A percentile compares a stretch with the other conserved stretches of the same genome.
These are phyloP conservation scores for Apis florea DNA, from an alignment of 1,140 invertebrate species.

Conservation along the genomic window DNA sequence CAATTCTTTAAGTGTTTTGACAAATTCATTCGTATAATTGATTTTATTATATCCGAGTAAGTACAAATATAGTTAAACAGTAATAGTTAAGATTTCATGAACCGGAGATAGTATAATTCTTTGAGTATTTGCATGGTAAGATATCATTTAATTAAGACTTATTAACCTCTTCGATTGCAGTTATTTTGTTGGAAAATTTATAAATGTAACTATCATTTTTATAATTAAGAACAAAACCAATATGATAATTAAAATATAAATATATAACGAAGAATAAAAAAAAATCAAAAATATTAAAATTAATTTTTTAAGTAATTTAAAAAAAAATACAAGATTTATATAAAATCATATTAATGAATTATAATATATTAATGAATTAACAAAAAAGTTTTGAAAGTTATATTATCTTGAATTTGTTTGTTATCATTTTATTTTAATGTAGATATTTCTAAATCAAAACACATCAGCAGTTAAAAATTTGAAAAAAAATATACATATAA, in stretches of 20 bases:
- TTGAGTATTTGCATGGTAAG: background rate
- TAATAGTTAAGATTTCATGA: background rate
- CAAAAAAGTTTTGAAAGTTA: background rate
- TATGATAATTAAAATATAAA: background rate
- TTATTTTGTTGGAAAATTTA: background rate
- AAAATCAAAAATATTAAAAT: too few species aligned
- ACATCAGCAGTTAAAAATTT: too few species aligned
- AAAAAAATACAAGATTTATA: too few species aligned
- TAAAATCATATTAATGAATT: too few species aligned
- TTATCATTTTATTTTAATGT: background rate
- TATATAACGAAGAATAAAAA: background rate
- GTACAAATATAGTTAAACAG: background rate
- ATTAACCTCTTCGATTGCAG: background rate
- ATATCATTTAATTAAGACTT: conserved; percentile 14
- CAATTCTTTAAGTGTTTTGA: too few species aligned
- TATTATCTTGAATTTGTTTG: background rate
- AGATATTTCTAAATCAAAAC: too few species aligned
- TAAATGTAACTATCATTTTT: background rate
- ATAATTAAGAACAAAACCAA: background rate
- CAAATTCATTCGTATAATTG: background rate
- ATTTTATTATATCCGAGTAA: background rate
- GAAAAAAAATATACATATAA: too few species aligned
- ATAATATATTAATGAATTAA: too few species aligned
- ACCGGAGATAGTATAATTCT: background rate
- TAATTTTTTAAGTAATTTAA: too few species aligned